phyloP scores from a whole-genome alignment of 2,113 vertebrate species.

The Cephalopterus ornatus region DNA sequence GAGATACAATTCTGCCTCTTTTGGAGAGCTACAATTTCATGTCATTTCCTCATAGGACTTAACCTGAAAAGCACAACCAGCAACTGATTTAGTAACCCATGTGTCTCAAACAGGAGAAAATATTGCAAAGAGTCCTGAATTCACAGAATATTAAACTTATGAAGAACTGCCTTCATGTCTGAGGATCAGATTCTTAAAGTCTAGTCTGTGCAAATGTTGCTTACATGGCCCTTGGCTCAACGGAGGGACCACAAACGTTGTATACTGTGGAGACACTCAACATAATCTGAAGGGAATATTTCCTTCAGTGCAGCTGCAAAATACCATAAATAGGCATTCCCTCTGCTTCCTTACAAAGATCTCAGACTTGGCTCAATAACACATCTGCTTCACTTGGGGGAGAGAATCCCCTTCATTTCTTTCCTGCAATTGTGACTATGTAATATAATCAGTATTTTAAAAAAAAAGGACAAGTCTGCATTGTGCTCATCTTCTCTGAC shows the following conservation, averaged over 20 bases:
- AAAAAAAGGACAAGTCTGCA: not conserved
- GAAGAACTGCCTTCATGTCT: not conserved
- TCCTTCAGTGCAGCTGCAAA: constrained; percentile 47
- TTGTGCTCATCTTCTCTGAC: not conserved
- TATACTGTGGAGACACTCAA: constrained; percentile 33
- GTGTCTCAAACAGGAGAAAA: not conserved
- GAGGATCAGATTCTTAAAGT: not conserved
- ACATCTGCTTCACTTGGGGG: not conserved
- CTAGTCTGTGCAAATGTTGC: not conserved
- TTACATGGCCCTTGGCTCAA: constrained; percentile 19
- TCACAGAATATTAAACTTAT: not conserved
- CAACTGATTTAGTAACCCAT: not conserved
- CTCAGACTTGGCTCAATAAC: constrained; percentile 11
- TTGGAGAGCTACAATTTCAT: not conserved
- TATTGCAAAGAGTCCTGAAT: not conserved
- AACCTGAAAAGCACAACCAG: not conserved
- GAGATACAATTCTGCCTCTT: not conserved
- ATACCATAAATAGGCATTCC: constrained; percentile 63
- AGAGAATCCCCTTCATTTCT: constrained; percentile 4
- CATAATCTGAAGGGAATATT: constrained; percentile 39
- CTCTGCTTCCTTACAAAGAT: constrained; percentile 27
- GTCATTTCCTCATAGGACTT: not conserved
- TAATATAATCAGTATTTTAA: not conserved
- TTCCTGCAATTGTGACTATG: not conserved
- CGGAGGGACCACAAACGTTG: constrained; percentile 41